Conservation (phyloP, 2,797 vertebrate species). For the Chaetodon trifasciatus region DNA sequence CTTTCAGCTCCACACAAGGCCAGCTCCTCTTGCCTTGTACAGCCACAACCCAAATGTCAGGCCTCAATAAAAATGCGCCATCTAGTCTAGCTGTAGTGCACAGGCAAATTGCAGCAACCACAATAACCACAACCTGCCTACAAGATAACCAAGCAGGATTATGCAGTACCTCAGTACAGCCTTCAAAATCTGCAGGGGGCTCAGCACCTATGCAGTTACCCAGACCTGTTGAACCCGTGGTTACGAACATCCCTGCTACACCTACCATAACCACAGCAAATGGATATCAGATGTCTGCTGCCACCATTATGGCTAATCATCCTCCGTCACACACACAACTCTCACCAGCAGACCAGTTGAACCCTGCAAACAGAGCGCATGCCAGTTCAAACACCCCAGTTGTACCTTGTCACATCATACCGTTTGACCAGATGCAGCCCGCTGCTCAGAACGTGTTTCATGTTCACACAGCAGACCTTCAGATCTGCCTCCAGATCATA, state of each 20-base stretch:
- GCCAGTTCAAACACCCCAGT: slow-evolving; percentile 7
- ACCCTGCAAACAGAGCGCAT: not conserved
- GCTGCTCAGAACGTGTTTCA: slow-evolving; percentile 82
- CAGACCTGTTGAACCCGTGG: slow-evolving; percentile 23
- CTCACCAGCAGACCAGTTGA: slow-evolving; percentile 13
- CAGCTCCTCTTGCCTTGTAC: slow-evolving; percentile 30
- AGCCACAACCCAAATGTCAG: slow-evolving; percentile 17
- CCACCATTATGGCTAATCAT: slow-evolving; percentile 12
- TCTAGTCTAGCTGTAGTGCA: slow-evolving; percentile 34
- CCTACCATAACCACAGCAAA: slow-evolving; percentile 39
- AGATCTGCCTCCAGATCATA: slow-evolving; percentile 87
- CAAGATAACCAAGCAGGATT: slow-evolving; percentile 45
- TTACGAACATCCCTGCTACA: slow-evolving; percentile 8
- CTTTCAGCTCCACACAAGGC: slow-evolving; percentile 15
- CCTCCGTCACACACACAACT: slow-evolving; percentile 29
- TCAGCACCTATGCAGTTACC: not conserved
- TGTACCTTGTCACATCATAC: slow-evolving; percentile 54
- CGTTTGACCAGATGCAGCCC: slow-evolving; percentile 61
- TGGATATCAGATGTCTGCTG: slow-evolving; percentile 15
- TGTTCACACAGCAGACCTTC: slow-evolving; percentile 84
- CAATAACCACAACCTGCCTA: slow-evolving; percentile 66
- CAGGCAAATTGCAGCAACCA: slow-evolving; percentile 56
- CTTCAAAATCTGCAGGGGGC: slow-evolving; percentile 31
- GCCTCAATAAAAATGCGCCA: not conserved
- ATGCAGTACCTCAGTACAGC: slow-evolving; percentile 58